A percentile compares a stretch with the other conserved stretches of the same genome.
Evolutionary conservation across 53 echinoderm and acorn worm genomes (phyloP).

Genomic region (Luidia sarsii): DNA sequence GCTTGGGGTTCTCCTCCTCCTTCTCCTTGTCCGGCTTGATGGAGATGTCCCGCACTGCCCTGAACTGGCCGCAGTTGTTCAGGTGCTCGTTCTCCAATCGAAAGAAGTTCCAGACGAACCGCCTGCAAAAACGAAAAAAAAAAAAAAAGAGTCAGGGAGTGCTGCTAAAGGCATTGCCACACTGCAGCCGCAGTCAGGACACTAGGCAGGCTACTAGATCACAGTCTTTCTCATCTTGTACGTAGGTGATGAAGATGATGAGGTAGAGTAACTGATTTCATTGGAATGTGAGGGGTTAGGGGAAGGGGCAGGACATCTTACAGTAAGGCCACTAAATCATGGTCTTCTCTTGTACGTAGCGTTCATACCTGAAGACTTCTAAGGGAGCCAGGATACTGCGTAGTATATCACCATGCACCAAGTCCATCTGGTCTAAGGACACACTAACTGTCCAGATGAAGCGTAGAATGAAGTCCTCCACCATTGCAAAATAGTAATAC

Average conservation of each 20-base stretch:
- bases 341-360: no score
- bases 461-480: conserved; percentile 86
- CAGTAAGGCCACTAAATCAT: no score
- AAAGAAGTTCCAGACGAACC: conserved; percentile 98
- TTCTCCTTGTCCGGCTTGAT: conserved; percentile 88
- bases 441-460: conserved; percentile 85
- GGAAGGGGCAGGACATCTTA: no score
- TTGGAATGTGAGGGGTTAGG: no score
- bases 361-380: conserved; percentile 87
- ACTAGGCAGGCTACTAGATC: no score
- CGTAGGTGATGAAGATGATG: no score
- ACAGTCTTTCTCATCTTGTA: no score
- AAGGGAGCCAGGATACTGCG: conserved; percentile 73
- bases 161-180: no score
- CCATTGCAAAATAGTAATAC: conserved; percentile 90
- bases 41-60: conserved; percentile 95
- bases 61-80: conserved; percentile 98
- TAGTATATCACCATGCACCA: conserved; percentile 58
- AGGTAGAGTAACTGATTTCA: no score
- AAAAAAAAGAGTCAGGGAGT: no score
- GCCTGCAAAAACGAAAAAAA: conserved; percentile 46
- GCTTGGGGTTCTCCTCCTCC: conserved; percentile 80
- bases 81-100: conserved; percentile 98
- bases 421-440: conserved; percentile 63
- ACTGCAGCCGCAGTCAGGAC: no score